These are phyloP conservation scores for Parascotia fuliginaria DNA, from an alignment of 2,888 invertebrate species.

Conservation along the genomic window DNA sequence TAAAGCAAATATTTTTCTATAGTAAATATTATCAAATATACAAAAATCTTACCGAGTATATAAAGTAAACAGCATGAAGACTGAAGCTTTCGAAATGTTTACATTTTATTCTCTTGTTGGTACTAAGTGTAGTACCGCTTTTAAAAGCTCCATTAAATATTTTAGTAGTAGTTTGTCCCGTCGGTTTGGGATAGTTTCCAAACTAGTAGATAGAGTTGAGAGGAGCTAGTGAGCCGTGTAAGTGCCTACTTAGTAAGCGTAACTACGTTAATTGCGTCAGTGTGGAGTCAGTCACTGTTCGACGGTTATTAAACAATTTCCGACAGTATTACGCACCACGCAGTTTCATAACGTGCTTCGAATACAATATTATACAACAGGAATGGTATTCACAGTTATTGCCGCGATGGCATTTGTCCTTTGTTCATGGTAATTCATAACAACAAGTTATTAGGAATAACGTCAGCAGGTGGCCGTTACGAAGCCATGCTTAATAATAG, in stretches of 20 bases:
- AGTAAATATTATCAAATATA: no score
- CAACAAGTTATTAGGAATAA: slow-evolving; percentile 37
- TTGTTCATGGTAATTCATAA: slow-evolving; percentile 40
- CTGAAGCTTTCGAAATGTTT: not conserved
- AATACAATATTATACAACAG: slow-evolving; percentile 33
- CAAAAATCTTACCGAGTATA: not conserved
- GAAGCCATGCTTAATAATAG: not conserved
- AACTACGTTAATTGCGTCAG: slow-evolving; percentile 32
- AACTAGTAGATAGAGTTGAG: slow-evolving; percentile 26
- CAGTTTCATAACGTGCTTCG: slow-evolving; percentile 27
- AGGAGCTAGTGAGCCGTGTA: slow-evolving; percentile 23
- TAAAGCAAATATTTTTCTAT: no score
- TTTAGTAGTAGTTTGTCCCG: slow-evolving; percentile 14
- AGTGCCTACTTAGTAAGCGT: slow-evolving; percentile 35
- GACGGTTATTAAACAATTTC: slow-evolving; percentile 27
- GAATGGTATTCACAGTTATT: slow-evolving; percentile 39
- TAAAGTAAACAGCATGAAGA: not conserved
- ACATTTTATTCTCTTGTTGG: not conserved
- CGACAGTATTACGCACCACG: slow-evolving; percentile 4
- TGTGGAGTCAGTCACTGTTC: slow-evolving; percentile 11
- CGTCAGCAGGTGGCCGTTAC: slow-evolving; percentile 22
- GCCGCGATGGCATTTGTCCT: slow-evolving; percentile 40
- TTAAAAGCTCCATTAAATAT: slow-evolving; percentile 19
- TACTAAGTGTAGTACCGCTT: not conserved
- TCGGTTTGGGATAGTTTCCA: slow-evolving; percentile 21